These are phyloP conservation scores for Tiliqua scincoides DNA, from an alignment of 2,113 vertebrate genomes.

Conservation along the genomic window DNA sequence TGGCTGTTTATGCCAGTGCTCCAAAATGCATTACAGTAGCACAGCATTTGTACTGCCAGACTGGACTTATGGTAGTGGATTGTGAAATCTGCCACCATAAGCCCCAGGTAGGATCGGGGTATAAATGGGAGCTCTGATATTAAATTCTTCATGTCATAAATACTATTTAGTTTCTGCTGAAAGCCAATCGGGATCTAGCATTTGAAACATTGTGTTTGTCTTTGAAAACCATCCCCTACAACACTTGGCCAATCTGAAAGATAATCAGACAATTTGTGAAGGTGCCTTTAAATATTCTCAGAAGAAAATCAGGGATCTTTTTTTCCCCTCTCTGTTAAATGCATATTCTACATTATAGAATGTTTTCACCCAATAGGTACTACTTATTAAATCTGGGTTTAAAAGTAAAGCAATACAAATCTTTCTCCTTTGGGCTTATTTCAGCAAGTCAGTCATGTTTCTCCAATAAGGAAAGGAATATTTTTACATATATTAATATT, in stretches of 20 bases:
- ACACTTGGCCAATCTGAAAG: neutral
- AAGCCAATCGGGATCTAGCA: neutral
- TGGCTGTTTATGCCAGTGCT: no score
- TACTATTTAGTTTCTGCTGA: neutral
- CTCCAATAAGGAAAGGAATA: neutral
- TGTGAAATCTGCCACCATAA: no score
- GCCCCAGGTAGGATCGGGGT: no score
- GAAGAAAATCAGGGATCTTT: rapidly evolving
- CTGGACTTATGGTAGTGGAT: no score
- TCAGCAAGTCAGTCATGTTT: neutral
- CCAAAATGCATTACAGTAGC: no score
- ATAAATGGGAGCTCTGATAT: neutral
- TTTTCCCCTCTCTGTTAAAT: neutral
- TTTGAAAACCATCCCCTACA: neutral
- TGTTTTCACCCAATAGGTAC: neutral
- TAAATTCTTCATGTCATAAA: neutral
- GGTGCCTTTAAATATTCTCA: rapidly evolving
- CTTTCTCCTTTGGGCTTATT: neutral
- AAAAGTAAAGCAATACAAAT: neutral
- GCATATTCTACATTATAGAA: neutral
- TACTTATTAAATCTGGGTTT: neutral
- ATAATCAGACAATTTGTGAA: neutral
- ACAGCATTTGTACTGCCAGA: no score
- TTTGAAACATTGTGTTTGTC: neutral
- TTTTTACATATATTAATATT: conserved; percentile 4